These are phyloP conservation scores for Trichosurus vulpecula DNA, from an alignment of 2,797 vertebrate genomes.

Conservation along the genomic window DNA sequence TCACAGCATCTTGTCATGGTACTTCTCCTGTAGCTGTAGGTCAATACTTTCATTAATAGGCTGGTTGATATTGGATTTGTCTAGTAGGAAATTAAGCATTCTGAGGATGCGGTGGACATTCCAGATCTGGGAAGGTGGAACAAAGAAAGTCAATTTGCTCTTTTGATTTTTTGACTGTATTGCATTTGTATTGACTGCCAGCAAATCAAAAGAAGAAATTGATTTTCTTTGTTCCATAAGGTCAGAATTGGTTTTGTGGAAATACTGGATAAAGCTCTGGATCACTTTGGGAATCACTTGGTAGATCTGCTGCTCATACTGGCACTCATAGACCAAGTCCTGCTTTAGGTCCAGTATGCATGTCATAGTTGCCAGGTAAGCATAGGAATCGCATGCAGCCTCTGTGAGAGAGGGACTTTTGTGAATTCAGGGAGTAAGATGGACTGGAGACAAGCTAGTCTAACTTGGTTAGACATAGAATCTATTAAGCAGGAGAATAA, in stretches of 20 bases:
- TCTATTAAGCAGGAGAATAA: not conserved
- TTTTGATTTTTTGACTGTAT: conserved; percentile 97
- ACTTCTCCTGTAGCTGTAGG: conserved; percentile 97
- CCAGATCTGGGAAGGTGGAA: conserved; percentile 99
- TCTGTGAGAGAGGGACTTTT: conserved; percentile 48
- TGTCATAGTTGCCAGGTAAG: conserved; percentile 92
- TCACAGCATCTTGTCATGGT: conserved; percentile 98
- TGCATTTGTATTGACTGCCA: conserved; percentile 97
- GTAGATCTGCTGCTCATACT: conserved; percentile 97
- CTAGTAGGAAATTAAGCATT: conserved; percentile 96
- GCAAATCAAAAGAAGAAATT: conserved; percentile 79
- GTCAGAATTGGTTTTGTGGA: conserved; percentile 96
- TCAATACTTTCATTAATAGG: conserved; percentile 85
- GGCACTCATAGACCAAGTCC: conserved; percentile 96
- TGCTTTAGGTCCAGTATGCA: conserved; percentile 98
- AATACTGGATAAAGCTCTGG: conserved; percentile 99
- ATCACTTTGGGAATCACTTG: conserved; percentile 98
- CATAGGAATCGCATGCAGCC: conserved; percentile 90
- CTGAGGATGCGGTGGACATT: conserved; percentile 98
- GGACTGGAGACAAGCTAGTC: not conserved
- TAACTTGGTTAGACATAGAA: not conserved
- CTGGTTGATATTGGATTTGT: conserved; percentile 98
- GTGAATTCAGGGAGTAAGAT: not conserved
- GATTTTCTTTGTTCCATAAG: conserved; percentile 95
- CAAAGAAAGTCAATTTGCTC: conserved; percentile 98